Evolutionary conservation across 1,140 invertebrate species (phyloP).

Genomic region (Monomorium pharaonis): DNA sequence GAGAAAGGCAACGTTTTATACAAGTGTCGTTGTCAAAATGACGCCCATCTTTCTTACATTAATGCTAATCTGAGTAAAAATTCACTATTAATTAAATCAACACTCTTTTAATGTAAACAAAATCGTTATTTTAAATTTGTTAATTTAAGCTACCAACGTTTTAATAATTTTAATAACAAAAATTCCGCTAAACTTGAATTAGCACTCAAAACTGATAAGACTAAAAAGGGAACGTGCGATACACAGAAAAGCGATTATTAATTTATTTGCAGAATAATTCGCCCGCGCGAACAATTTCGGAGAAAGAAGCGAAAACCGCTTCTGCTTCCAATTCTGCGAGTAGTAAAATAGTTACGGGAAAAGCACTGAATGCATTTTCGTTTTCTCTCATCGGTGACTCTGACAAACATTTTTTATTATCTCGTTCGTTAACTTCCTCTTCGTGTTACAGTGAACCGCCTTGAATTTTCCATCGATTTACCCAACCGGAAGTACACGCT

Average conservation of each 20-base stretch:
- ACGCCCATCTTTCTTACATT: no score
- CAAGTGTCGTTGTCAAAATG: no score
- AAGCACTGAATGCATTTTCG: neutral
- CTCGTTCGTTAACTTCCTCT: neutral
- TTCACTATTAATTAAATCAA: no score
- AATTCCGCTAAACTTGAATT: no score
- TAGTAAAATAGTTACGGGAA: neutral
- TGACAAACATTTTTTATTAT: neutral
- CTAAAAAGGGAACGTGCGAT: neutral
- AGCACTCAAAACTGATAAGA: neutral
- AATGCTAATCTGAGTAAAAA: no score
- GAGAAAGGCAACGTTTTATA: no score
- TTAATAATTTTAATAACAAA: no score
- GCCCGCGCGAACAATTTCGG: neutral
- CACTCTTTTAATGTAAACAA: no score
- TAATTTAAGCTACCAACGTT: no score
- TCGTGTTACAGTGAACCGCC: neutral
- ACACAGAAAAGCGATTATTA: neutral
- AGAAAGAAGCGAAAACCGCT: slow-evolving; percentile 13
- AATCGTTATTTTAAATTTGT: no score
- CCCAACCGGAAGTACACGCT: neutral
- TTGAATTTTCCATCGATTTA: neutral
- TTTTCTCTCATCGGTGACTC: neutral
- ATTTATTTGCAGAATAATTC: neutral
- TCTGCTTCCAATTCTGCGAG: neutral